These are phyloP conservation scores for Sylvia atricapilla DNA, from an alignment of 2,113 vertebrate genomes.

Conservation along the genomic window DNA sequence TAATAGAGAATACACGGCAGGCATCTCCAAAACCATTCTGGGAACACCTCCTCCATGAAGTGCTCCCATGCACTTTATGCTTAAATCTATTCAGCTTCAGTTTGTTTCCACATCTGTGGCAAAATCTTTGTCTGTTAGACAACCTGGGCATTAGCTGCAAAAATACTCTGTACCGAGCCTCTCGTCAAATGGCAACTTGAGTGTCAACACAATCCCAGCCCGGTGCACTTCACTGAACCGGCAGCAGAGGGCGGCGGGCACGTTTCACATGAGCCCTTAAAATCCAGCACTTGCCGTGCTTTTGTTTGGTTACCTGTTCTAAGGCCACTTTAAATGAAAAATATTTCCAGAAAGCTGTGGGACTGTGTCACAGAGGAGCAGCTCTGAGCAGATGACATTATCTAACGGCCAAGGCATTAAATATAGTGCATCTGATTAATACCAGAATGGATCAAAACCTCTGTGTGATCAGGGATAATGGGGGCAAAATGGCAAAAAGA, in stretches of 20 bases:
- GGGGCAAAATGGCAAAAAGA: neutral
- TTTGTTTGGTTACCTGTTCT: neutral
- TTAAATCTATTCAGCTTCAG: neutral
- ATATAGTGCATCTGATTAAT: neutral
- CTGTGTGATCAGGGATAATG: neutral
- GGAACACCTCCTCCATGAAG: neutral
- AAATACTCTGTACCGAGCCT: neutral
- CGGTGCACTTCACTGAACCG: neutral
- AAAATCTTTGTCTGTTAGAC: neutral
- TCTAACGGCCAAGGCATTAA: neutral
- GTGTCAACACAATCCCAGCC: neutral
- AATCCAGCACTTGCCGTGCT: neutral
- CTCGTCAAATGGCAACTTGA: neutral
- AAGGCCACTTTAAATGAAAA: conserved; percentile 10
- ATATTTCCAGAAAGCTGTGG: neutral
- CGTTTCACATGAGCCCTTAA: neutral
- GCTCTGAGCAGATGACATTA: neutral
- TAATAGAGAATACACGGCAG: neutral
- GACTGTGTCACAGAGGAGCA: neutral
- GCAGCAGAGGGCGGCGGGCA: conserved; percentile 28
- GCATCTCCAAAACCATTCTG: neutral
- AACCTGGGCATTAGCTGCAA: neutral
- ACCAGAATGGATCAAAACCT: neutral
- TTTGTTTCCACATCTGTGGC: neutral
- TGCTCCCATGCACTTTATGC: neutral